phyloP scores from a whole-genome alignment of 2,888 invertebrate species.

The Boloria euphrosyne region DNA sequence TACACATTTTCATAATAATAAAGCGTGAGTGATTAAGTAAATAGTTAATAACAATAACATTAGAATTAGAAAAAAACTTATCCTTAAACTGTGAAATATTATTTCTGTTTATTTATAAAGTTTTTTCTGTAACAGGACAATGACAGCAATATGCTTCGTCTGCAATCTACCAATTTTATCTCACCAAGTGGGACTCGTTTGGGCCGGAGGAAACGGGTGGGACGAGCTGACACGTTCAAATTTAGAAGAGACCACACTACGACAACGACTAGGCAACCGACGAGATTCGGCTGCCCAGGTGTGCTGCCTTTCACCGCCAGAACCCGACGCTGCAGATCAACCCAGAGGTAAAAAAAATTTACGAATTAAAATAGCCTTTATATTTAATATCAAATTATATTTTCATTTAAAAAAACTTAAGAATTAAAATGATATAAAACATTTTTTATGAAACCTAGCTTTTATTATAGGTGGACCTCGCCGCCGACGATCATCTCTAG shows the following conservation, averaged over 20 bases:
- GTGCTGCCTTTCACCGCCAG: conserved; percentile 91
- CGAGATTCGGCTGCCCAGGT: conserved; percentile 96
- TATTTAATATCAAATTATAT: no score
- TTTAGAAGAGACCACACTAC: conserved; percentile 91
- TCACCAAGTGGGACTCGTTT: conserved; percentile 96
- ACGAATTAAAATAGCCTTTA: neutral
- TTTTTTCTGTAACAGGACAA: conserved; percentile 87
- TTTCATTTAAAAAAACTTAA: no score
- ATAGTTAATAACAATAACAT: conserved; percentile 13
- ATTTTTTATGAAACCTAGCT: neutral
- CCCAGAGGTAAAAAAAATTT: conserved; percentile 58
- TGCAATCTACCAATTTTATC: conserved; percentile 97
- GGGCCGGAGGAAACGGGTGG: conserved; percentile 97
- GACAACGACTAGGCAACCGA: conserved; percentile 92
- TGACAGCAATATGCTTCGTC: conserved; percentile 97
- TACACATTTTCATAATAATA: conserved; percentile 70
- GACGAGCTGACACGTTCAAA: conserved; percentile 95
- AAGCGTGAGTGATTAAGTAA: conserved; percentile 65
- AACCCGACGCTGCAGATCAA: conserved; percentile 86
- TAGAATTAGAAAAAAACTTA: neutral
- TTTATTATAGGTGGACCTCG: conserved; percentile 80
- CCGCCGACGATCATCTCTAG: conserved; percentile 91
- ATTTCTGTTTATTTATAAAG: conserved; percentile 1
- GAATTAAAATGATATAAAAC: neutral
- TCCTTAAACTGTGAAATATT: neutral